Percentiles rank a stretch among this genome's conserved stretches.
Evolutionary conservation across 1,140 invertebrate species (phyloP).

Genomic region (Steinernema khuongi): DNA sequence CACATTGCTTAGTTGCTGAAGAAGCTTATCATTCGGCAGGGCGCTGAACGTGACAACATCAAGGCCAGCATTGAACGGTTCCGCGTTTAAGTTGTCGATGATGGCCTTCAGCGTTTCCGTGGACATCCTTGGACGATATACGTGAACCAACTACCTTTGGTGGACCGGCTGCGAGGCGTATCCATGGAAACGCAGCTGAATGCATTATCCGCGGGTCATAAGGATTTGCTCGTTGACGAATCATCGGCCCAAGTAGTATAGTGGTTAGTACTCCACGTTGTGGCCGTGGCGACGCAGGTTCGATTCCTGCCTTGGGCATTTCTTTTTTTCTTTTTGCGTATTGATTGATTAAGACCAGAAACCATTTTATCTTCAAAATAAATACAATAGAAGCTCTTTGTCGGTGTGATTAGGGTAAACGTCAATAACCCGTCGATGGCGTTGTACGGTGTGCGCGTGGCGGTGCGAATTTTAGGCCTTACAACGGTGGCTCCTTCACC

Average conservation of each 20-base stretch:
- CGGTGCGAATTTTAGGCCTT: background rate
- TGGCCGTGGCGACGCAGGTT: slow-evolving; percentile 49
- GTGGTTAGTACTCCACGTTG: slow-evolving; percentile 52
- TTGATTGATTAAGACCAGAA: background rate
- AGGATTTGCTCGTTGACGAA: background rate
- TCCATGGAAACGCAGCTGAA: background rate
- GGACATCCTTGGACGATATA: no score
- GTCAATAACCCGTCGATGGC: background rate
- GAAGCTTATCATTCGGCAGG: background rate
- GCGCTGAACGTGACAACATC: background rate
- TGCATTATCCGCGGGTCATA: background rate
- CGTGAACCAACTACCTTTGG: no score
- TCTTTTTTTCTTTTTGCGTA: background rate
- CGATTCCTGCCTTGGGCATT: slow-evolving; percentile 43
- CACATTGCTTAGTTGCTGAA: background rate
- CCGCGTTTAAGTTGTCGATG: background rate
- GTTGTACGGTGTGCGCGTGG: background rate
- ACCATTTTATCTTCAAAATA: background rate
- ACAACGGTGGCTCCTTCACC: background rate
- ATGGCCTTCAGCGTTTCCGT: background rate
- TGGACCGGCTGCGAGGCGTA: background rate
- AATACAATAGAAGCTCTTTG: background rate
- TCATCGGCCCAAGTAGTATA: slow-evolving; percentile 46
- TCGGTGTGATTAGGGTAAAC: background rate
- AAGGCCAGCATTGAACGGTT: background rate